Percentiles rank a stretch among this genome's conserved stretches.
These are phyloP conservation scores for Dipodomys ordii DNA, from an alignment of 2,113 vertebrate species.

Conservation along the genomic window DNA sequence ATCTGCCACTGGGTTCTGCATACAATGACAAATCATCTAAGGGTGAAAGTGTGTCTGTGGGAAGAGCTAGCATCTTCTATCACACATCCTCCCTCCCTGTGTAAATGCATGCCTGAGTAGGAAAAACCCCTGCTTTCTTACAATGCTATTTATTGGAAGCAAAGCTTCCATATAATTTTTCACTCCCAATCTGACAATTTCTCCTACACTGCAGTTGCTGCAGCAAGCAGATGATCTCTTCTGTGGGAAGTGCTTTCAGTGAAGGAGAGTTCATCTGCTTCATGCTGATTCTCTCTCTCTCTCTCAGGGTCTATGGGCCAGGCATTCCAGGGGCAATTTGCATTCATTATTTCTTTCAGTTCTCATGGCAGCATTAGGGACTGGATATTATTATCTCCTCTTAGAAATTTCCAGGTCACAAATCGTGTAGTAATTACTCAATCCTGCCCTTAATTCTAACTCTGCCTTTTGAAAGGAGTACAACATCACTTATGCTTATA, in stretches of 20 bases:
- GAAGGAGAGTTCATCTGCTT: slow-evolving; percentile 59
- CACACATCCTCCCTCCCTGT: too few species aligned
- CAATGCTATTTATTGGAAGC: too few species aligned
- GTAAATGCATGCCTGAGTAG: too few species aligned
- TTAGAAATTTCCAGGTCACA: not conserved
- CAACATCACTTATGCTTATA: not conserved
- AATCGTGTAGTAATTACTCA: not conserved
- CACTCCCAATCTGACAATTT: slow-evolving; percentile 67
- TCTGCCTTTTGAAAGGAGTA: not conserved
- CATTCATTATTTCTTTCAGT: too few species aligned
- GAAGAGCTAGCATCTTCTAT: too few species aligned
- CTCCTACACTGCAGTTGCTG: not conserved
- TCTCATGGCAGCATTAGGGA: too few species aligned
- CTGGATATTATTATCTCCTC: too few species aligned
- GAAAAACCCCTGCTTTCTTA: too few species aligned
- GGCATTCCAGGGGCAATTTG: too few species aligned
- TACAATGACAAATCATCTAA: too few species aligned
- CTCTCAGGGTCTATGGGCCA: not conserved
- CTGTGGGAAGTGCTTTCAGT: slow-evolving; percentile 13
- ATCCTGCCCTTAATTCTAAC: not conserved
- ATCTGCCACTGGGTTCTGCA: too few species aligned
- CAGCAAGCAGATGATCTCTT: slow-evolving; percentile 7
- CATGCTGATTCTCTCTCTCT: not conserved
- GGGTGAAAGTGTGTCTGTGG: too few species aligned
- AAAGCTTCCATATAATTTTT: slow-evolving; percentile 67